Evolutionary conservation across 2,113 vertebrate species (phyloP).

Genomic region (Chaetodon trifascialis): DNA sequence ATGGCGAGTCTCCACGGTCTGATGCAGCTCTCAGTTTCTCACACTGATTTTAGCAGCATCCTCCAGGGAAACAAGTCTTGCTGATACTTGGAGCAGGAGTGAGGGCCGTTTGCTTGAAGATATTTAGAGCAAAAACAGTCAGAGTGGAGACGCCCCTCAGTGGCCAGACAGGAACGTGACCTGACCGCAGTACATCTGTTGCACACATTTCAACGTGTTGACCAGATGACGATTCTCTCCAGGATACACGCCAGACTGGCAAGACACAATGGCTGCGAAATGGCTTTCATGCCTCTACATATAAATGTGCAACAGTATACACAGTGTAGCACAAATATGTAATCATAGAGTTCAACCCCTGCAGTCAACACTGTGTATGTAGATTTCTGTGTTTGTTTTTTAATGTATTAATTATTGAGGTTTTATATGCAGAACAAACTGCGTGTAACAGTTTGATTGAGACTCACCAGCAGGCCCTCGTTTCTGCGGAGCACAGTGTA

Average conservation of each 20-base stretch:
- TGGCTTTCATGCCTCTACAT: not conserved
- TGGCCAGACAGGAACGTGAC: constrained; percentile 47
- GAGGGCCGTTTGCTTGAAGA: constrained; percentile 3
- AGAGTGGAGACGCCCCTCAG: constrained; percentile 29
- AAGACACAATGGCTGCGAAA: constrained; percentile 29
- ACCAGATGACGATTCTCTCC: constrained; percentile 6
- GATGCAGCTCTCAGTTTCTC: constrained; percentile 65
- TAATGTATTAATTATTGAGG: no score
- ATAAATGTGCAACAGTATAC: constrained; percentile 10
- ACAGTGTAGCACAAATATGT: not conserved
- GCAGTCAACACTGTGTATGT: not conserved
- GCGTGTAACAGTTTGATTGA: not conserved
- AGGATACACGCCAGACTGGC: constrained; percentile 44
- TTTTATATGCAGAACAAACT: not conserved
- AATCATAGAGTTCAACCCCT: not conserved
- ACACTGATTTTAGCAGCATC: constrained; percentile 74
- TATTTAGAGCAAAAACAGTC: constrained; percentile 39
- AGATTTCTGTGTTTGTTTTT: not conserved
- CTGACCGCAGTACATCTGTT: constrained; percentile 47
- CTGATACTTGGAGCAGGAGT: constrained; percentile 11
- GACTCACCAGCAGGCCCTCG: constrained; percentile 89
- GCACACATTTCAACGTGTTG: constrained; percentile 19
- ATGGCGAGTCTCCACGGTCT: constrained; percentile 42
- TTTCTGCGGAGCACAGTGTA: constrained; percentile 90
- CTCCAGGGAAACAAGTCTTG: constrained; percentile 58